phyloP scores from a whole-genome alignment of 35 echinoderm and acorn worm genomes.

The Ophioderma brevispina region DNA sequence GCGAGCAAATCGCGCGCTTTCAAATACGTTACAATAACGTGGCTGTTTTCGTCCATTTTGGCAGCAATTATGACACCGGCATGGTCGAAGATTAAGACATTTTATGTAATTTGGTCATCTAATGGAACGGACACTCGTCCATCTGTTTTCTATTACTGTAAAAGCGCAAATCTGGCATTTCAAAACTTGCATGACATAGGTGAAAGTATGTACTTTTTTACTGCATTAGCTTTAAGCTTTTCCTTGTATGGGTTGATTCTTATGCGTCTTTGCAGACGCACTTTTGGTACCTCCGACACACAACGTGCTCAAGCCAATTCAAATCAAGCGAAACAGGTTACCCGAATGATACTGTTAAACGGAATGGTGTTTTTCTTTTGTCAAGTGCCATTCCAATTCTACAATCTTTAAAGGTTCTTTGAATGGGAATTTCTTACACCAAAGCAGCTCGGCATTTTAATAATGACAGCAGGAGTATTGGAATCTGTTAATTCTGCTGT shows the following conservation, averaged over 20 bases:
- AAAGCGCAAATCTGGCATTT: neutral
- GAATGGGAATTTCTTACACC: neutral
- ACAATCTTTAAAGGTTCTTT: neutral
- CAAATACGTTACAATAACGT: neutral
- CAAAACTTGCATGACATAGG: neutral
- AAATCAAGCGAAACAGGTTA: neutral
- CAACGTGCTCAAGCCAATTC: neutral
- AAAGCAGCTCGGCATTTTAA: neutral
- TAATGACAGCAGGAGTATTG: neutral
- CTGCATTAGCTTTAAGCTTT: neutral
- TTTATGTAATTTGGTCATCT: neutral
- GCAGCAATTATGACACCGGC: neutral
- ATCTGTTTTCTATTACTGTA: neutral
- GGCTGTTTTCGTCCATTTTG: neutral
- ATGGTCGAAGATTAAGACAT: neutral
- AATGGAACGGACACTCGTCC: neutral
- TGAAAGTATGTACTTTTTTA: neutral
- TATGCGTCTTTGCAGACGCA: neutral
- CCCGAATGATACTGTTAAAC: neutral
- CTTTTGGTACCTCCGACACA: neutral
- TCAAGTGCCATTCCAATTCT: neutral
- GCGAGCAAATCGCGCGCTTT: neutral
- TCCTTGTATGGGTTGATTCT: neutral
- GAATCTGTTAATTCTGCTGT: neutral
- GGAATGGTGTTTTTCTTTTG: neutral